Base-by-base conservation (phyloP, 1,140 invertebrate genomes). In the Eubasilissa regina region DNA sequence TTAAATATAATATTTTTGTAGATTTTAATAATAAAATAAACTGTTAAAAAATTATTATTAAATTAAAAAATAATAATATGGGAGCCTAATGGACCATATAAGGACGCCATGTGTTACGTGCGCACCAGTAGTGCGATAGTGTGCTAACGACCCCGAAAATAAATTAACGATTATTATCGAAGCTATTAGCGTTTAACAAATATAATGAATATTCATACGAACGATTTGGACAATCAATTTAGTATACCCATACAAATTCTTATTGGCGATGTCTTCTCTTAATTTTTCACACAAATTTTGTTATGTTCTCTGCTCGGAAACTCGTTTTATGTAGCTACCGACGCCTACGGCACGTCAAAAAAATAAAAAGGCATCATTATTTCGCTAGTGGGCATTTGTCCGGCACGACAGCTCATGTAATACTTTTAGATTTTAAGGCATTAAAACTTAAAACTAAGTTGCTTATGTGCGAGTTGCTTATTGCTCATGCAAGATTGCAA, bases 121-220 rank as follows among this genome's bases (percentile, higher is more conserved):
- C 44, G 25, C 25, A 64, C 44, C 25, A 44, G 4, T 15, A 19
- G 15, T 15, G 53, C 13, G 19, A 56, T 56, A 56, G 19, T 56
- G 25, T 64, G 62, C 15, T 44, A 64, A 44, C 12, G 43, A 13
- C 43, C 25, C 62, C 13, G 15, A 64, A 64, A 64, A 64, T 25
- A 64, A 64, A 64, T 64, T 64, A 64, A 64, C 62, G 62, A 64
- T 64, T 64, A 64, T 64, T 44, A 64, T 64, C 62, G 8, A 64
- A 64, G 62, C 62, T 10, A 64, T 64, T 64, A 64, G 44, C 62
- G 62, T 45, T 44, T 35, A 15, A 64, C 62, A 64, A 64, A 64
- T 64, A 64, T 35, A 44, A 64, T 64, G 62, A 45, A 64, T 64
- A 64, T 64, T 64, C 62, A 64, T 35, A 35, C 6, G 25, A 43